Base-by-base conservation (phyloP, 2,113 vertebrate species). In the Riparia riparia region DNA sequence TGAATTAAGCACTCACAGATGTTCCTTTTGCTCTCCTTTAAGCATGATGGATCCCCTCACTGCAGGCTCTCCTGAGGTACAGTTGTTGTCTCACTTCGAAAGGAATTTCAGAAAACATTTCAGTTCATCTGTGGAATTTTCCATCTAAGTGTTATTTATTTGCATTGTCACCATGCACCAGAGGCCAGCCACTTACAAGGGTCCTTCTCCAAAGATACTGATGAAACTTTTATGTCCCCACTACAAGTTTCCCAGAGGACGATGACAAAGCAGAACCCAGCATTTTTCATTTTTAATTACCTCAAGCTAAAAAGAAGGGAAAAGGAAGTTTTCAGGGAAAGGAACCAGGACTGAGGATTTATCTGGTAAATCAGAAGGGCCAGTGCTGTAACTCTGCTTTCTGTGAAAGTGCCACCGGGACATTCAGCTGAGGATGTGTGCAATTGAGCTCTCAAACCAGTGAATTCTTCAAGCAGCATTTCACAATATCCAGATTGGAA, bases 1-100 rank as follows among this genome's bases (percentile, higher is more conserved):
- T 70, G 68, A 90, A 92, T 66, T 93, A 86, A 95, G 92, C 63
- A 86, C 79, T 96, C 90, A 45, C 79, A 96, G 85, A 81, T 96
- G 90, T 73, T 90, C 56, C 51, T 31, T 70, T 20, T 82, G 71
- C 85, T 86, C 72, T 89, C n/a, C 34, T 78, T 54, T 64, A 70
- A 28, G 31, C 49, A 28, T 19, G 53, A 91, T 81, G 60, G 74
- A 83, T 83, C 45, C 39, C 20, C 47, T 51, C 77, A 56, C 26
- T 88, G 50, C 49, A 93, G 44, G 63, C 74, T 86, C 74, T 87
- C 74, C 0, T 86, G 74, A 90, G 68, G 54, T 80, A 79, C 66
- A 66, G 58, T 88, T 94, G 84, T 82, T 93, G 78, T 63, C 74
- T 77, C 58, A 66, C 79, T 95, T 88, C 1, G 20, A 88, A 86